Base-by-base conservation (phyloP, 2,797 vertebrate genomes). In the Rhinichthys osculus region DNA sequence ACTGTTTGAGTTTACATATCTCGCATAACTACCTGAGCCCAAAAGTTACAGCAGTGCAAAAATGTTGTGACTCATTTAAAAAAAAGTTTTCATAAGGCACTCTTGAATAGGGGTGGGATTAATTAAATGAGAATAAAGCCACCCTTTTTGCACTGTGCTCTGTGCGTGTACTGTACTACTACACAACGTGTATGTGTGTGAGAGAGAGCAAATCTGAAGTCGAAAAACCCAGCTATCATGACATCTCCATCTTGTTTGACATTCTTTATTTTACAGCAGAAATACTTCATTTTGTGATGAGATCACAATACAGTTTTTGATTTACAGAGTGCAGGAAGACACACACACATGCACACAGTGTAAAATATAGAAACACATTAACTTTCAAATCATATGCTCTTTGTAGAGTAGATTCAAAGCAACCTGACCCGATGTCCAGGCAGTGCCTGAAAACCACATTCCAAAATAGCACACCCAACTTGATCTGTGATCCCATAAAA, bases 81-180 rank as follows among this genome's bases (percentile, higher is more conserved):
- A 89, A 90, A 84, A 79, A 7, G 67, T 82, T 78, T 88, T 84
- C 74, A 81, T 73, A 76, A 87, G 85, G 79, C 85, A 86, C 35
- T 66, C 50, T 86, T 88, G 67, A 67, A 47, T 69, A 42, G 38
- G 84, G 81, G 59, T 83, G 81, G 81, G 86, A 90, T 91, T 91
- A 71, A 89, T 92, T 90, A 91, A 92, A 87, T 84, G 33, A 89
- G 82, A 91, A 92, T 89, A 78, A 90, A 90, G 27, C 89, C 86
- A 85, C 23, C n/a, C 74, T 77, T 90, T 93, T 92, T 91, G 73
- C 90, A 91, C 66, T 67, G 14, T 67, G 27, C 40, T 57, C 16
- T 7, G 11, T 64, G 38, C 79, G 54, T 79, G 62, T 77, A 27
- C 54, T 35, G 42, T n/a, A 57, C 9, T 70, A 52, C 30, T 30